Evolutionary conservation across 2,888 invertebrate genomes (phyloP).

Genomic region (Malacosoma neustria): DNA sequence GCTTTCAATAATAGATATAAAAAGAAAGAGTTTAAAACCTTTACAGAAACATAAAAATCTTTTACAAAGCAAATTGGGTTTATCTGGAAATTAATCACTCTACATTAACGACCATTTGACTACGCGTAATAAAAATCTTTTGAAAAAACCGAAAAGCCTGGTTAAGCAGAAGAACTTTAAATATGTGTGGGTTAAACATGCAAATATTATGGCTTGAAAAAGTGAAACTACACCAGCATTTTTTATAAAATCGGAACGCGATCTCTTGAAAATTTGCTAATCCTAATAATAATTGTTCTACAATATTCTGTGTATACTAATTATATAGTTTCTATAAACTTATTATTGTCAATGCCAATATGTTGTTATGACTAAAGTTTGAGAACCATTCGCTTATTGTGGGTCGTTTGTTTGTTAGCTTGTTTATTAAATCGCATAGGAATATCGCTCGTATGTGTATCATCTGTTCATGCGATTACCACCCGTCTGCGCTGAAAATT

Average conservation of each 20-base stretch:
- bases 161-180: conserved; percentile 6
- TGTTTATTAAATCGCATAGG: background rate
- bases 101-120: conserved; percentile 12
- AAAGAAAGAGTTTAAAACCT: conserved; percentile 10
- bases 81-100: conserved; percentile 4
- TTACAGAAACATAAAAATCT: conserved; percentile 2
- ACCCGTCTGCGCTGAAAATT: background rate
- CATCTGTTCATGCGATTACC: background rate
- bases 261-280: conserved; percentile 8
- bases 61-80: conserved; percentile 1
- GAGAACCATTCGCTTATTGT: background rate
- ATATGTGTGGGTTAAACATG: conserved; percentile 9
- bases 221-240: conserved; percentile 6
- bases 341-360: no score
- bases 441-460: background rate
- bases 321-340: no score
- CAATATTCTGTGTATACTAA: no score
- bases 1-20: conserved; percentile 7
- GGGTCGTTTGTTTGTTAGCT: background rate
- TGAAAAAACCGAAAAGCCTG: conserved; percentile 6
- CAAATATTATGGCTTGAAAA: conserved; percentile 8
- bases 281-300: no score
- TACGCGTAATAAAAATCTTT: conserved; percentile 5
- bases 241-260: conserved; percentile 7
- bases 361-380: no score